Evolutionary conservation across 2,888 invertebrate species (phyloP), one percentile per base, ranked within the genome.

Genomic region (Escarpia spicata): DNA sequence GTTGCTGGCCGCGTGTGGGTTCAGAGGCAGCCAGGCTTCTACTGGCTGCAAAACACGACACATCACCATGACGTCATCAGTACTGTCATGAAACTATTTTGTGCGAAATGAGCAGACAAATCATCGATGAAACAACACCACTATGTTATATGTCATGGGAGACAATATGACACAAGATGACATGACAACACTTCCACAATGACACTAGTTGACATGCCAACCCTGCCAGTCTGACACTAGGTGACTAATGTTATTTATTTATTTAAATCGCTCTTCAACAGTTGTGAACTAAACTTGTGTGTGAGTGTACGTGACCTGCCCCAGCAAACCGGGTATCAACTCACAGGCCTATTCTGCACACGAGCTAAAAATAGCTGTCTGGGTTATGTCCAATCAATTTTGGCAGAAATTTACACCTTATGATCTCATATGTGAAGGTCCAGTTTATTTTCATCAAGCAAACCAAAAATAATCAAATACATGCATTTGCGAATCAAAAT

Each of bases 11-110:
- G 94, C 94, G 94, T 95, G 94, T 0, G 95, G 95, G 90, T 95
- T 95, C 43, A 94, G 60, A 10, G 93, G 89, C 31, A 93, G 92
- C 95, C 95, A 95, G 0, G 94, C 94, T 93, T 95, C 95, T 10
- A 94, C 91, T 31, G 91, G 91, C 95, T 95, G 90, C 31, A 92
- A 45, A 43, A 31, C 45, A 58, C 12, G 43, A 90, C 12, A 45
- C 8, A 45, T 26, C 75, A 1, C 75, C 75, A 75, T 75, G 26
- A 26, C 75, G n/a, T 75, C 75, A 75, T n/a, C 75, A 75, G 0
- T 75, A 6, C n/a, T 26, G 4, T 26, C 3, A 75, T 2, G 3
- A 26, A 75, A 75, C 0, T 75, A 75, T 6, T 75, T 75, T n/a
- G 26, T 75, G 75, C 15, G 26, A 75, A 75, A 26, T 75, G 19